phyloP scores from a whole-genome alignment of 2,113 vertebrate species.

The Ailuropoda melanoleuca region DNA sequence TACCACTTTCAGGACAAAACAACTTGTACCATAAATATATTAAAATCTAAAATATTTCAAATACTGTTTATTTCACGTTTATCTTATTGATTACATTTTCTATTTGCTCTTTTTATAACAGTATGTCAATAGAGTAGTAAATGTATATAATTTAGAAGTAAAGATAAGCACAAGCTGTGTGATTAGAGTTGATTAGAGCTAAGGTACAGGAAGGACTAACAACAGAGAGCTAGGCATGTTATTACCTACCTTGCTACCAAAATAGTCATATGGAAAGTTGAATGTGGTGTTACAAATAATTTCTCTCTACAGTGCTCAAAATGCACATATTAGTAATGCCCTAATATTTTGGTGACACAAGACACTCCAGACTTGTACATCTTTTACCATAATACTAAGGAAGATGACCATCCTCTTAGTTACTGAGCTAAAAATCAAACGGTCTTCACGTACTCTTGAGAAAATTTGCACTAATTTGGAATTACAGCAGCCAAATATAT shows the following conservation, averaged over 20 bases:
- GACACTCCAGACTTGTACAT: not conserved
- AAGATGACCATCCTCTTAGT: not conserved
- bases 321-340: not conserved
- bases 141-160: not conserved
- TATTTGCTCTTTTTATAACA: not conserved
- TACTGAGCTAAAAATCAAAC: not conserved
- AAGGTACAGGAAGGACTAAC: not conserved
- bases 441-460: not conserved
- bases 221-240: not conserved
- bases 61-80: not conserved
- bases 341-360: not conserved
- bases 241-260: not conserved
- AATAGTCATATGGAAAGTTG: not conserved
- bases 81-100: not conserved
- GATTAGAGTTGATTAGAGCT: not conserved
- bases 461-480: not conserved
- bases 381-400: not conserved
- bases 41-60: not conserved
- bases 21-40: not conserved
- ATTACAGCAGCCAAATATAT: not conserved
- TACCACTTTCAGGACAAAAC: not conserved
- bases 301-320: not conserved
- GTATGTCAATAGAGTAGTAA: not conserved
- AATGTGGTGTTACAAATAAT: not conserved
- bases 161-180: not conserved